Conservation (phyloP, 2,113 vertebrate genomes). For the Sebastes schlegelii region DNA sequence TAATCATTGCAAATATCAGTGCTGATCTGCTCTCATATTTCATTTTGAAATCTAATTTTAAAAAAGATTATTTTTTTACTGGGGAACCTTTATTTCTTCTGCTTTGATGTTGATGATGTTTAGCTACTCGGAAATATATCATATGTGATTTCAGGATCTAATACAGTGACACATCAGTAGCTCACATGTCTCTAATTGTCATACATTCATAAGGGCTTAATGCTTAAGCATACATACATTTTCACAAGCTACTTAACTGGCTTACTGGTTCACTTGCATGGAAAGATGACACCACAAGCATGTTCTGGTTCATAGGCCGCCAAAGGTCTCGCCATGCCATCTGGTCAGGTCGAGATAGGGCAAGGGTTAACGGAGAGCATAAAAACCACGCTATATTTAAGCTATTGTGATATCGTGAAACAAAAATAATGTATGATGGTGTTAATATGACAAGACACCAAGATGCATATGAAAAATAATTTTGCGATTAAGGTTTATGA, state of each 20-base stretch:
- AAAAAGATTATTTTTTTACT: not conserved
- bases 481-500: too few species aligned
- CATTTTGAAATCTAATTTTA: not conserved
- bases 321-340: conserved; percentile 5
- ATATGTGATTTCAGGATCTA: not conserved
- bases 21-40: not conserved
- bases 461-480: too few species aligned
- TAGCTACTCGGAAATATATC: not conserved
- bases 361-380: not conserved
- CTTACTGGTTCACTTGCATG: conserved; percentile 29
- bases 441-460: not conserved
- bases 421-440: not conserved
- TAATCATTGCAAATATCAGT: not conserved
- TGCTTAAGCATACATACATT: conserved; percentile 33
- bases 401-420: not conserved
- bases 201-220: conserved; percentile 11
- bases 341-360: conserved; percentile 18
- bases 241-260: conserved; percentile 30
- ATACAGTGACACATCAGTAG: not conserved
- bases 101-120: not conserved
- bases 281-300: conserved; percentile 37
- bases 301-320: conserved; percentile 13
- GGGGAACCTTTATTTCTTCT: not conserved
- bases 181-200: conserved; percentile 8
- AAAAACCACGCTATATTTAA: not conserved